phyloP scores from a whole-genome alignment of 2,888 invertebrate species.

The Petrolisthes manimaculis region DNA sequence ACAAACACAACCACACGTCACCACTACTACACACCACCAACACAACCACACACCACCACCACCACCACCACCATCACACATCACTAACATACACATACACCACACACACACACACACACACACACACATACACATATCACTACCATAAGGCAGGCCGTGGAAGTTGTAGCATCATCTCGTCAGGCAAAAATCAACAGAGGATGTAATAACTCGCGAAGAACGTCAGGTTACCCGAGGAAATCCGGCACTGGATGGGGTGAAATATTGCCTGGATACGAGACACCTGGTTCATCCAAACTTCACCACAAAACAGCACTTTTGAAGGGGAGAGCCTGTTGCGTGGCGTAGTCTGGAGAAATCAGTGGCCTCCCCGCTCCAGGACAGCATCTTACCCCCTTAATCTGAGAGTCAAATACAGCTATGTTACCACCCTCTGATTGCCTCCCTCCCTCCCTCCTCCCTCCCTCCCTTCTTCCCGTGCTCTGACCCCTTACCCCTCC shows the following conservation, averaged over 20 bases:
- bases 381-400: not conserved
- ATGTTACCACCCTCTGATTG: not conserved
- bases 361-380: too few species aligned
- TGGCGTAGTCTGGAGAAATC: too few species aligned
- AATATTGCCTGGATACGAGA: too few species aligned
- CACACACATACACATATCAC: not conserved
- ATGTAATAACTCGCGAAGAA: not conserved
- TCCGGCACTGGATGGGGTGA: not conserved
- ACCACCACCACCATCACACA: not conserved
- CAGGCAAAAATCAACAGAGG: not conserved
- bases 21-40: too few species aligned
- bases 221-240: not conserved
- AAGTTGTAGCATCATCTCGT: not conserved
- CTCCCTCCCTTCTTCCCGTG: not conserved
- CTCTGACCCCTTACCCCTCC: not conserved
- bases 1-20: too few species aligned
- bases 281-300: too few species aligned
- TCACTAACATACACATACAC: not conserved
- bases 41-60: not conserved
- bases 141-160: too few species aligned
- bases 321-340: too few species aligned
- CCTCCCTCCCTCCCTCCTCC: not conserved
- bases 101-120: slow-evolving; percentile 1
- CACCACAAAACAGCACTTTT: too few species aligned
- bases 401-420: not conserved